Evolutionary conservation across 2,888 invertebrate genomes (phyloP).

Genomic region (Drosophila setosimentum): DNA sequence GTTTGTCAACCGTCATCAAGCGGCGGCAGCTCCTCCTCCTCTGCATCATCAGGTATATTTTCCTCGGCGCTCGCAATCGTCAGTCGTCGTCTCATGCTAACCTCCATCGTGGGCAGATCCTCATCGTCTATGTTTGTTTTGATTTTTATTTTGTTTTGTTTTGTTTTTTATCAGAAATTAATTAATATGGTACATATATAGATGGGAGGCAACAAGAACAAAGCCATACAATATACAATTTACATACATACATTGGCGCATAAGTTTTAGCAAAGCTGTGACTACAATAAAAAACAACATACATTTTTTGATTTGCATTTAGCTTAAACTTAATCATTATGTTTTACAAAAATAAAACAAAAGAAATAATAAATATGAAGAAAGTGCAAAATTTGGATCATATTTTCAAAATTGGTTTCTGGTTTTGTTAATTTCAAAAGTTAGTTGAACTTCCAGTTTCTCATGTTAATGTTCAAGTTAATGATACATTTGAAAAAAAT

Average conservation of each 20-base stretch:
- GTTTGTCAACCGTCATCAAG: slow-evolving; percentile 82
- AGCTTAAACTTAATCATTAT: slow-evolving; percentile 21
- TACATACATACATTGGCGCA: slow-evolving; percentile 78
- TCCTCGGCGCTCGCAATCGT: slow-evolving; percentile 83
- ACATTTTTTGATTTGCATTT: slow-evolving; percentile 7
- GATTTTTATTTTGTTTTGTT: neutral
- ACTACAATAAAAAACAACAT: slow-evolving; percentile 65
- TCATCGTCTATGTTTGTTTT: slow-evolving; percentile 59
- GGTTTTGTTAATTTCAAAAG: slow-evolving; percentile 17
- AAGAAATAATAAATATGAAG: slow-evolving; percentile 42
- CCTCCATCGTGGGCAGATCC: slow-evolving; percentile 61
- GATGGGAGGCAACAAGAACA: slow-evolving; percentile 52
- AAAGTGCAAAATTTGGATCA: slow-evolving; percentile 65
- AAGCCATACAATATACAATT: slow-evolving; percentile 63
- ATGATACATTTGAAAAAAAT: neutral
- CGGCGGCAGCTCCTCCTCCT: slow-evolving; percentile 74
- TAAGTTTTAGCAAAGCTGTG: slow-evolving; percentile 68
- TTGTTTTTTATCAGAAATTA: slow-evolving; percentile 29
- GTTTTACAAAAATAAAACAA: slow-evolving; percentile 20
- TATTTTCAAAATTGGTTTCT: slow-evolving; percentile 14
- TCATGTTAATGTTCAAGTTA: slow-evolving; percentile 8
- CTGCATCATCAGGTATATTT: slow-evolving; percentile 69
- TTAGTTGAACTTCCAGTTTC: slow-evolving; percentile 29
- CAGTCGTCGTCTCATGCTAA: slow-evolving; percentile 81
- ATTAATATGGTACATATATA: slow-evolving; percentile 35